Percentiles rank a stretch among this genome's conserved stretches.
Conservation (phyloP, 2,888 invertebrate genomes). For the Adelognathus sp. region DNA sequence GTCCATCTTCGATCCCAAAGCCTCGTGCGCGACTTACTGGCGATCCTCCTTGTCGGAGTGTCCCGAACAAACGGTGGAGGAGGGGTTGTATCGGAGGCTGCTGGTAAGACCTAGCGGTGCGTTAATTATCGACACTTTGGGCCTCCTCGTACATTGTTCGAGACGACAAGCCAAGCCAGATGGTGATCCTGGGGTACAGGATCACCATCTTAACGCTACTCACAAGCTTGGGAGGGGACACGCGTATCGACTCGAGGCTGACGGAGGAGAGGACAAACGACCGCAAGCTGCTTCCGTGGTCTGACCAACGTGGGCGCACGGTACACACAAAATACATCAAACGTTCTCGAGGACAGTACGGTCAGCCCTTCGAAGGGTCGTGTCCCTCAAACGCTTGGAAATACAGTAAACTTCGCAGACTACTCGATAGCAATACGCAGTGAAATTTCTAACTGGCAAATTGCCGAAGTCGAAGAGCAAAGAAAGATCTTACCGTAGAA, state of each 20-base stretch:
- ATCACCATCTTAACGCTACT: background rate
- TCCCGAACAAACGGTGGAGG: background rate
- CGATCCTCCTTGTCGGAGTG: constrained; percentile 18
- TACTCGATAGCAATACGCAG: too few species aligned
- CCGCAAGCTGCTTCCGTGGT: constrained; percentile 9
- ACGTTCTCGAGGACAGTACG: constrained; percentile 12
- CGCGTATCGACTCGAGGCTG: constrained; percentile 18
- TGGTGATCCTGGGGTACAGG: constrained; percentile 47
- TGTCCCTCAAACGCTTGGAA: too few species aligned
- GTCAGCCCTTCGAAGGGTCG: background rate
- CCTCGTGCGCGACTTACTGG: constrained; percentile 16
- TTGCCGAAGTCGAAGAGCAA: too few species aligned
- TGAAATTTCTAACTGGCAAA: too few species aligned
- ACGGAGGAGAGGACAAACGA: constrained; percentile 13
- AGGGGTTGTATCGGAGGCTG: background rate
- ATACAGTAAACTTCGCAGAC: too few species aligned
- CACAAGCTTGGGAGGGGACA: background rate
- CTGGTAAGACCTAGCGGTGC: constrained; percentile 48
- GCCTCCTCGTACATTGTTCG: constrained; percentile 48
- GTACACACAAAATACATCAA: constrained; percentile 42
- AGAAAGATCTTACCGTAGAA: too few species aligned
- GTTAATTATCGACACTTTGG: constrained; percentile 64
- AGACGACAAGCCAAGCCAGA: constrained; percentile 52
- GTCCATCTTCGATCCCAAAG: constrained; percentile 21
- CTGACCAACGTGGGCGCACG: constrained; percentile 23